Evolutionary conservation across 2,888 invertebrate genomes (phyloP).

Genomic region (Lucinisca nassula): DNA sequence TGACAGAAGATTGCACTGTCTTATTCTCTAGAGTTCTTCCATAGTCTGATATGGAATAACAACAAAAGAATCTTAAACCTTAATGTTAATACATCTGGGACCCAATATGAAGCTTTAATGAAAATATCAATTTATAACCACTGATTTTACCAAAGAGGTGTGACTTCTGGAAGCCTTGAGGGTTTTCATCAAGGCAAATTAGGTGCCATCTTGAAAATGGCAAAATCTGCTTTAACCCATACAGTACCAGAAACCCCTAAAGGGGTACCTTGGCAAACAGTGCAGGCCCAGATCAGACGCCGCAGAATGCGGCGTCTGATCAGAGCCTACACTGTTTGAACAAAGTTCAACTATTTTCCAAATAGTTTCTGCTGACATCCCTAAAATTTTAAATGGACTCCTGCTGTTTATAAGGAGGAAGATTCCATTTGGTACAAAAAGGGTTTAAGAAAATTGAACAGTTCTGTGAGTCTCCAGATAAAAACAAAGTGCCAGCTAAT

Average conservation of each 20-base stretch:
- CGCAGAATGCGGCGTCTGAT: too few species aligned
- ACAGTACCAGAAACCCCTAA: too few species aligned
- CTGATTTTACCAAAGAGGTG: neutral
- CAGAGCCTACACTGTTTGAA: too few species aligned
- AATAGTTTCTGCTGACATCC: too few species aligned
- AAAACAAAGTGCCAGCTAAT: neutral
- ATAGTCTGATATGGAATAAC: neutral
- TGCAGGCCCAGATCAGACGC: too few species aligned
- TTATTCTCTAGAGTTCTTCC: neutral
- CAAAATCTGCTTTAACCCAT: constrained; percentile 6
- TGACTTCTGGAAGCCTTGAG: neutral
- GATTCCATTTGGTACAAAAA: too few species aligned
- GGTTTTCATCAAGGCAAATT: neutral
- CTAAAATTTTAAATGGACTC: too few species aligned
- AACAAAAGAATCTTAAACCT: neutral
- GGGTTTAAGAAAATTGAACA: constrained; percentile 6
- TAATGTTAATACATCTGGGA: neutral
- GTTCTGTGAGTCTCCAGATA: neutral
- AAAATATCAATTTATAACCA: constrained; percentile 4
- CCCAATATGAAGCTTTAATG: neutral
- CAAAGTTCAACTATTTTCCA: too few species aligned
- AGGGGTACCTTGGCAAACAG: too few species aligned
- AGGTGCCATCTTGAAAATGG: constrained; percentile 3
- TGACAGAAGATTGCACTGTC: neutral
- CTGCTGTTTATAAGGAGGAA: too few species aligned